Percentiles rank a stretch among this genome's conserved stretches.
These are phyloP conservation scores for Iselma pallidipennis DNA, from an alignment of 2,888 invertebrate genomes.

Conservation along the genomic window DNA sequence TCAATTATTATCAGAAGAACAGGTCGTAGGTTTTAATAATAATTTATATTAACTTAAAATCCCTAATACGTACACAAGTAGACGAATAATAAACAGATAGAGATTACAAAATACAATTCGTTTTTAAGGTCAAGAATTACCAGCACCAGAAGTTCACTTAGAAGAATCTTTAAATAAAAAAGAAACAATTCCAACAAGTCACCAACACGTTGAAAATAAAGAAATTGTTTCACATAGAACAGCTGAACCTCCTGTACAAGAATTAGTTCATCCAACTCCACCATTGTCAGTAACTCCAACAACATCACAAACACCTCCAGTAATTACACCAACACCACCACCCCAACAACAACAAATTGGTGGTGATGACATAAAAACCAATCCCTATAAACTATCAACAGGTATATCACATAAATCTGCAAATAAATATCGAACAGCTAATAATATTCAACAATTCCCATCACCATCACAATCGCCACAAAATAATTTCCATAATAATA, in stretches of 20 bases:
- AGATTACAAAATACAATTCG: no score
- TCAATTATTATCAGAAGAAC: no score
- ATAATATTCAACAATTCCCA: conserved; percentile 17
- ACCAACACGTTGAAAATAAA: conserved; percentile 43
- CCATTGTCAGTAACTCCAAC: conserved; percentile 41
- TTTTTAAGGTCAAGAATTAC: conserved; percentile 30
- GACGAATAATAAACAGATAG: no score
- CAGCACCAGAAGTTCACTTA: conserved; percentile 16
- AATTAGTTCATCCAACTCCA: no score
- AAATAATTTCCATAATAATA: conserved; percentile 43
- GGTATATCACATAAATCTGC: conserved; percentile 59
- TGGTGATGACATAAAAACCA: conserved; percentile 36
- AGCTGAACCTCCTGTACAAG: no score
- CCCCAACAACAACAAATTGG: no score
- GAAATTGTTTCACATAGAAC: conserved; percentile 44
- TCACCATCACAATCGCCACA: conserved; percentile 54
- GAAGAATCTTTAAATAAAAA: no score
- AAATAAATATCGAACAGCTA: conserved; percentile 39
- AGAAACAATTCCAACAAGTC: no score
- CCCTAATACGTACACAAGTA: no score
- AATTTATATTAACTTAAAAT: no score
- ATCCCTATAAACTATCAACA: conserved; percentile 52
- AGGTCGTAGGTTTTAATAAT: no score
- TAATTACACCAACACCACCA: conserved; percentile 25
- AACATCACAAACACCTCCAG: conserved; percentile 35